These are phyloP conservation scores for Zaprionus africanus DNA, from an alignment of 1,140 invertebrate genomes.

Conservation along the genomic window DNA sequence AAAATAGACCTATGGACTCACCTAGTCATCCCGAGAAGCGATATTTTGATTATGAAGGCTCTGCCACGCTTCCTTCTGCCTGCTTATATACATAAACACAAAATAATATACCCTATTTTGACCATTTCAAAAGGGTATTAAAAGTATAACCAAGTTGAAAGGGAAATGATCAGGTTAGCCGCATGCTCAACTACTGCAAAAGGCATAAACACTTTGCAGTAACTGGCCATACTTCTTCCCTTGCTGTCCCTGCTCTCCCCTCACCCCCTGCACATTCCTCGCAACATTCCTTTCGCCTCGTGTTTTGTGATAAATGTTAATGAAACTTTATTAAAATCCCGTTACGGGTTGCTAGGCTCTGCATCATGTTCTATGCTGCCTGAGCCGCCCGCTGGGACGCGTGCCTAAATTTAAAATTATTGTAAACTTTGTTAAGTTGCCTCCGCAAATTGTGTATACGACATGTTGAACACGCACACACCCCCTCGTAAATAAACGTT, in stretches of 20 bases:
- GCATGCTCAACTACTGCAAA: not conserved
- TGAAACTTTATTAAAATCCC: slow-evolving; percentile 63
- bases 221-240: not conserved
- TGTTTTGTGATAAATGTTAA: slow-evolving; percentile 55
- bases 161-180: slow-evolving; percentile 3
- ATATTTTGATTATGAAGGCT: too few species aligned
- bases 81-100: too few species aligned
- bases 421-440: slow-evolving; percentile 54
- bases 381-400: not conserved
- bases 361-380: slow-evolving; percentile 9
- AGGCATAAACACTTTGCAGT: not conserved
- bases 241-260: not conserved
- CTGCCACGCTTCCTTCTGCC: too few species aligned
- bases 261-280: slow-evolving; percentile 13
- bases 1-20: fast-evolving
- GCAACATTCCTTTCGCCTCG: not conserved
- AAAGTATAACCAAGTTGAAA: not conserved
- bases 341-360: slow-evolving; percentile 16
- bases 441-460: slow-evolving; percentile 25
- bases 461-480: slow-evolving; percentile 10
- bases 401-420: slow-evolving; percentile 60
- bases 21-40: too few species aligned
- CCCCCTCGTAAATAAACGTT: not conserved
- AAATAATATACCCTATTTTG: too few species aligned
- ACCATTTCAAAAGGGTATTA: too few species aligned